Percentiles rank a stretch among this genome's conserved stretches.
Evolutionary conservation across 2,888 invertebrate species (phyloP).

Genomic region (Lasioglossum morio): DNA sequence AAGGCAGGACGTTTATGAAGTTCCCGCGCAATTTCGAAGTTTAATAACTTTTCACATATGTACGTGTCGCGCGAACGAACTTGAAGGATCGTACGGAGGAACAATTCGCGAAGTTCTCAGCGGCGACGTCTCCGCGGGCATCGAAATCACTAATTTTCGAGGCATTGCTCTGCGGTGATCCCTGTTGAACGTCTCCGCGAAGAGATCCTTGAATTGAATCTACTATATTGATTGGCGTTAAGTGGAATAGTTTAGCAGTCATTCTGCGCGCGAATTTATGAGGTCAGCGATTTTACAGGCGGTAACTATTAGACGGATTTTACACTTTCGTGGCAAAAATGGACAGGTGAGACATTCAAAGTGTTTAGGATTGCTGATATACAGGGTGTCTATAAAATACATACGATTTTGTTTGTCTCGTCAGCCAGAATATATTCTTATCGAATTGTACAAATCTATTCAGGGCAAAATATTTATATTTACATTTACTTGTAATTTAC

Average conservation of each 20-base stretch:
- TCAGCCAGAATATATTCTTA: too few species aligned
- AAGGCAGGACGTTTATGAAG: conserved; percentile 45
- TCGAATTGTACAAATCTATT: too few species aligned
- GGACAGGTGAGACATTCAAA: too few species aligned
- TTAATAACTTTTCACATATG: conserved; percentile 48
- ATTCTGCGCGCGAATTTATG: background rate
- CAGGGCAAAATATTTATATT: too few species aligned
- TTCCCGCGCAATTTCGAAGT: conserved; percentile 47
- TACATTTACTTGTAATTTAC: too few species aligned
- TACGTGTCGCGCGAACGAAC: conserved; percentile 16
- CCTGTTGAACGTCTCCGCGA: background rate
- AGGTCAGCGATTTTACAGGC: background rate
- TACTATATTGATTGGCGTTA: background rate
- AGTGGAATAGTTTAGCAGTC: conserved; percentile 4
- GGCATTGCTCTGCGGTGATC: conserved; percentile 13
- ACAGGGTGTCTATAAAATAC: too few species aligned
- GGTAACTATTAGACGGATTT: background rate
- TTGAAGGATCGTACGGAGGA: conserved; percentile 18
- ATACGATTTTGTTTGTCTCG: too few species aligned
- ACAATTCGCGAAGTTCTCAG: conserved; percentile 38
- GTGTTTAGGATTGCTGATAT: too few species aligned
- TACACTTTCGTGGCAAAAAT: background rate
- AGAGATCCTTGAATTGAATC: conserved; percentile 11
- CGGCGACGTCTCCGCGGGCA: conserved; percentile 20
- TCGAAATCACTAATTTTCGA: background rate